Evolutionary conservation across 2,888 invertebrate genomes (phyloP), one percentile per base, ranked within the genome.

Genomic region (Idaea dimidiata): DNA sequence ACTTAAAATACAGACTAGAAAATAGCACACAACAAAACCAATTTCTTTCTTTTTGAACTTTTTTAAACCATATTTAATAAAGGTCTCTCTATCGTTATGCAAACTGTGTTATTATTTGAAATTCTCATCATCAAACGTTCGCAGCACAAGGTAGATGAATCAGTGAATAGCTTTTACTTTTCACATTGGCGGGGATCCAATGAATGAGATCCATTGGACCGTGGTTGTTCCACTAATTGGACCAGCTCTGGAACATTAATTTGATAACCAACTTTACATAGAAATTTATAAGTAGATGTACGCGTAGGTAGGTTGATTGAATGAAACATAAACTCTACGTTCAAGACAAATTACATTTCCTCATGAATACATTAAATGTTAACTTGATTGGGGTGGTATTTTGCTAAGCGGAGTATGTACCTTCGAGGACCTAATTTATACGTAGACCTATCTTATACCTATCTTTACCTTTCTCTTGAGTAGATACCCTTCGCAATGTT

Each of bases 141-240:
- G 58, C 59, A 63, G 69, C 62, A 62, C 58, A 58, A 59, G n/a
- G 60, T 61, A 63, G 43, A 70, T 69, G 71, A 65, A 65, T 65
- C 63, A 62, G 61, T 73, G 72, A 74, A 73, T 72, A 64, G 63
- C 65, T 63, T 64, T 61, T 63, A 70, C 68, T 66, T 72, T 70
- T 69, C 68, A 67, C 71, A 66, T 69, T 66, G 72, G 65, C 67
- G 74, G 71, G 74, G 72, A 74, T 72, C 75, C 68, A 73, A 70
- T 81, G 76, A 80, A 81, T 78, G 66, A 64, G 68, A 73, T 72
- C 72, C 72, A 73, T 72, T 78, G 75, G 72, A 73, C 65, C 72
- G 71, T 64, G 73, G 71, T 72, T 80, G 73, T 76, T 72, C 68
- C 75, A 72, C 78, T 83, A 84, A 83, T 84, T 82, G 79, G 79